phyloP scores from a whole-genome alignment of 2,797 vertebrate genomes.

The Champsocephalus esox region DNA sequence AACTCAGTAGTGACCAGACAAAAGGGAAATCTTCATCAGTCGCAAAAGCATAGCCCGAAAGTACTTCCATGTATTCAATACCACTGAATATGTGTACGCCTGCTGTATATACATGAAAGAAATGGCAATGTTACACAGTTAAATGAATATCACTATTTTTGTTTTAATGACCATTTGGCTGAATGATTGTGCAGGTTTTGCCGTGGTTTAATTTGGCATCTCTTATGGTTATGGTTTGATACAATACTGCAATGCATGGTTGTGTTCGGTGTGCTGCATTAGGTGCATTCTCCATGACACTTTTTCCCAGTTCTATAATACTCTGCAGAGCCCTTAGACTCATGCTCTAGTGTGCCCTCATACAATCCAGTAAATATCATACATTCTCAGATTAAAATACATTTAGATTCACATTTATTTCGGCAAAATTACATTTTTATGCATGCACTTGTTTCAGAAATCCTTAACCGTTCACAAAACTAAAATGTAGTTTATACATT shows the following conservation, averaged over 20 bases:
- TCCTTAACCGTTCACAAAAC: background rate
- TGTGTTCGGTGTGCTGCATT: conserved; percentile 2
- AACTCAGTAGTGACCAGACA: conserved; percentile 71
- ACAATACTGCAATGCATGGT: conserved; percentile 14
- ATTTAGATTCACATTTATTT: conserved; percentile 15
- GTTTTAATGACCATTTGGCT: conserved; percentile 21
- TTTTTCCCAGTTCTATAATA: conserved; percentile 5
- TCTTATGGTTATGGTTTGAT: background rate
- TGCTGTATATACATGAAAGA: conserved; percentile 19
- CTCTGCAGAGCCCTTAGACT: conserved; percentile 18
- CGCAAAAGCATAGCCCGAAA: background rate
- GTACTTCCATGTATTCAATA: background rate
- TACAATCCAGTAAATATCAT: conserved; percentile 24
- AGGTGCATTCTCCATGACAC: conserved; percentile 1
- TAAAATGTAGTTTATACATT: background rate
- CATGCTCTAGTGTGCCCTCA: conserved; percentile 26
- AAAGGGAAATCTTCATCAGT: conserved; percentile 38
- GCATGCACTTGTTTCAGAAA: conserved; percentile 7
- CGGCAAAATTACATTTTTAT: background rate
- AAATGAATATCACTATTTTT: conserved; percentile 14
- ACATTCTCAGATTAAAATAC: conserved; percentile 11
- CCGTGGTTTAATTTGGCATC: conserved; percentile 26
- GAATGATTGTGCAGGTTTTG: conserved; percentile 24
- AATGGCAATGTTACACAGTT: conserved; percentile 2
- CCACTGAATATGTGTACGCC: background rate